Percentiles rank a stretch among this genome's conserved stretches.
phyloP scores from a whole-genome alignment of 2,113 vertebrate species.

The Mustela nigripes region DNA sequence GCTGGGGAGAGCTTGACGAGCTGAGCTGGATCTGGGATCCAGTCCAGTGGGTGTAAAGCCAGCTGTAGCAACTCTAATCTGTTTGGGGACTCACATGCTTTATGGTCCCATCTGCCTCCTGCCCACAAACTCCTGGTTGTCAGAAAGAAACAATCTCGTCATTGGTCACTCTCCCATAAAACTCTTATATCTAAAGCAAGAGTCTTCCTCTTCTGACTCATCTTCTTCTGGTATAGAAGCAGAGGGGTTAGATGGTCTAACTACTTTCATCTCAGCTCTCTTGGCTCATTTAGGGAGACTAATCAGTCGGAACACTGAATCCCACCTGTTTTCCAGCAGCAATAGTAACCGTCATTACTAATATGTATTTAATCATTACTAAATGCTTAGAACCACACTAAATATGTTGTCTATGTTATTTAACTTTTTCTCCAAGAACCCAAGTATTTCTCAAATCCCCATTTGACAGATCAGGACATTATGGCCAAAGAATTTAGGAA shows the following conservation, averaged over 20 bases:
- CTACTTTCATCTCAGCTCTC: background rate
- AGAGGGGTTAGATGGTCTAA: background rate
- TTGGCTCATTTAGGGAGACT: background rate
- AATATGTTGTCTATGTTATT: background rate
- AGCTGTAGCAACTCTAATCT: background rate
- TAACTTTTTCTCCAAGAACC: slow-evolving; percentile 22
- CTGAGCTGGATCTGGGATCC: background rate
- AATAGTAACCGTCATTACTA: background rate
- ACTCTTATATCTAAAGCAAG: background rate
- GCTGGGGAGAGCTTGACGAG: background rate
- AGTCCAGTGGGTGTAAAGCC: background rate
- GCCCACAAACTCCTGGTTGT: background rate
- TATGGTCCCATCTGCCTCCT: background rate
- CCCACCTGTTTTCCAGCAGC: background rate
- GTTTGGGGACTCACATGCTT: background rate
- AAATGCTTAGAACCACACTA: background rate
- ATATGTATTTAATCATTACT: background rate
- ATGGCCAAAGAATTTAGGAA: background rate
- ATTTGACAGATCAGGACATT: background rate
- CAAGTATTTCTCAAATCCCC: background rate
- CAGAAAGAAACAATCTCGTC: background rate
- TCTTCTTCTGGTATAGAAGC: background rate
- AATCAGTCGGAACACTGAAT: background rate
- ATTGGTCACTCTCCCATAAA: background rate
- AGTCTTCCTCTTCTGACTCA: background rate